These are phyloP conservation scores for Tortrix viridana DNA, from an alignment of 2,888 invertebrate genomes.

Conservation along the genomic window DNA sequence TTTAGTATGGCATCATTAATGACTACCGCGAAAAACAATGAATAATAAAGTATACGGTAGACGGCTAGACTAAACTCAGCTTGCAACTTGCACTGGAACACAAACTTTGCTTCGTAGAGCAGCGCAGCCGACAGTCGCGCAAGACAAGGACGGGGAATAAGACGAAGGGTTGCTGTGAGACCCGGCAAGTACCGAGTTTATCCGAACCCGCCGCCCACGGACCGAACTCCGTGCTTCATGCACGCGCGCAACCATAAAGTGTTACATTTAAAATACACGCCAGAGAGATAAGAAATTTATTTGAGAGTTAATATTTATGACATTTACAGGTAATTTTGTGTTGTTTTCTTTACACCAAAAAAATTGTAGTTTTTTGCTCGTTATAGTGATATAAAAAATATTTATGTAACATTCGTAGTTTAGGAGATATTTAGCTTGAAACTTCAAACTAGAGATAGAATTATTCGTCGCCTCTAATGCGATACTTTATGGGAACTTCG, in stretches of 20 bases:
- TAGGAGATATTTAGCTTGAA: constrained; percentile 56
- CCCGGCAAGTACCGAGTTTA: constrained; percentile 74
- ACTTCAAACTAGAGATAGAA: constrained; percentile 76
- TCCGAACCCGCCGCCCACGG: constrained; percentile 48
- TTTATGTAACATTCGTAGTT: constrained; percentile 20
- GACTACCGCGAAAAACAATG: no score
- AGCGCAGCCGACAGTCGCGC: constrained; percentile 80
- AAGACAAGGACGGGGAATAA: constrained; percentile 84
- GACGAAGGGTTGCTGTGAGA: constrained; percentile 85
- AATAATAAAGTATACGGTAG: neutral
- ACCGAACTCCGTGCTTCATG: constrained; percentile 70
- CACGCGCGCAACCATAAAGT: constrained; percentile 77
- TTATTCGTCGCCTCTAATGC: constrained; percentile 64
- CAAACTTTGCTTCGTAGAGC: constrained; percentile 63
- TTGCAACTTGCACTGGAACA: constrained; percentile 46
- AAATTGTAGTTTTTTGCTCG: constrained; percentile 66
- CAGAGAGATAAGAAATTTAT: constrained; percentile 84
- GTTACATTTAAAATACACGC: constrained; percentile 79
- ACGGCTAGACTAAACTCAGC: constrained; percentile 38
- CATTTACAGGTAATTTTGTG: constrained; percentile 32
- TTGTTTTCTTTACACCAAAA: constrained; percentile 59
- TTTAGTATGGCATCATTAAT: no score
- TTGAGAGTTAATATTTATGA: constrained; percentile 53
- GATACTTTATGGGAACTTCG: constrained; percentile 77
- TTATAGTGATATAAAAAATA: constrained; percentile 50